Evolutionary conservation across 2,797 vertebrate genomes (phyloP).

Genomic region (Protosalanx chinensis): DNA sequence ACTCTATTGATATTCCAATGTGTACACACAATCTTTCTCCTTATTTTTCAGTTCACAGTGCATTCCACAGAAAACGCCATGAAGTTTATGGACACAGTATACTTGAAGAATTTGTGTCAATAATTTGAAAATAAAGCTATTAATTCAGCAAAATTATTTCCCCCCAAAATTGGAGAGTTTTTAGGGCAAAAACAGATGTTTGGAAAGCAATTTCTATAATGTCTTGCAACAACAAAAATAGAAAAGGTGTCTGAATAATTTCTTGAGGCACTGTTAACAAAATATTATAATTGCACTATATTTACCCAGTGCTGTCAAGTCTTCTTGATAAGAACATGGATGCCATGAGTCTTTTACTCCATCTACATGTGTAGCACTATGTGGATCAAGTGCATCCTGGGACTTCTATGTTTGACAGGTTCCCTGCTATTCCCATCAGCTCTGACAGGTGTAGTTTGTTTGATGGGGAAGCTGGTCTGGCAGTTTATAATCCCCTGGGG

Average conservation of each 20-base stretch:
- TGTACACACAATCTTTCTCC: too few species aligned
- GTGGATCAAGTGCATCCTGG: not conserved
- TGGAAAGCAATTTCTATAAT: too few species aligned
- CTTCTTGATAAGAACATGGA: not conserved
- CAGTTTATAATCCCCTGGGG: not conserved
- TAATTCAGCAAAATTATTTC: too few species aligned
- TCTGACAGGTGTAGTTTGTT: constrained; percentile 1
- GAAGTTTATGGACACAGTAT: too few species aligned
- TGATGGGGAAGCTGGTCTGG: not conserved
- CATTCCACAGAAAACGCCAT: too few species aligned
- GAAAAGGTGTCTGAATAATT: too few species aligned
- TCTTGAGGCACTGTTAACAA: not conserved
- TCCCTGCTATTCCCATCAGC: not conserved
- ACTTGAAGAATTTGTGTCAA: too few species aligned
- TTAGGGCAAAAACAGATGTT: too few species aligned
- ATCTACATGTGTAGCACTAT: not conserved
- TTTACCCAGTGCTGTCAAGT: not conserved
- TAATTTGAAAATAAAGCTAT: too few species aligned
- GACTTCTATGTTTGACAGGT: not conserved
- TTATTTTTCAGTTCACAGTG: too few species aligned
- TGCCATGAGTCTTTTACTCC: not conserved
- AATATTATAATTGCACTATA: not conserved
- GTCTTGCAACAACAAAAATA: not conserved
- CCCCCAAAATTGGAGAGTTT: too few species aligned
- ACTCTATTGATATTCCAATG: too few species aligned